Evolutionary conservation across 2,113 vertebrate genomes (phyloP).

Genomic region (Centropus unirufus): DNA sequence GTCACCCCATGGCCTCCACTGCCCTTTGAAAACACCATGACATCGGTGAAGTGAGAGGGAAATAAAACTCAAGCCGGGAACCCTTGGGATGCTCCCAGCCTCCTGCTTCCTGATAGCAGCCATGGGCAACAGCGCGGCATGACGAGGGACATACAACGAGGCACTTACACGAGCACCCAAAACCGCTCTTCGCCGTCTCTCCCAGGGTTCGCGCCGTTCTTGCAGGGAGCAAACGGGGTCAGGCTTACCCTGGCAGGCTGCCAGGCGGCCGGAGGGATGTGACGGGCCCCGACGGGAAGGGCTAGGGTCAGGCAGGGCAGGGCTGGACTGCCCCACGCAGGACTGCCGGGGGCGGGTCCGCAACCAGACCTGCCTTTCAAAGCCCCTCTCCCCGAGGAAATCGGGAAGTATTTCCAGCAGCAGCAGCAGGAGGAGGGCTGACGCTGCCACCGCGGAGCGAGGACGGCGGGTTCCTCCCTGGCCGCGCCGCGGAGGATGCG

Average conservation of each 20-base stretch:
- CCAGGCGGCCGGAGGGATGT: neutral
- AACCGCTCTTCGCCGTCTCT: no score
- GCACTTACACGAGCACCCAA: no score
- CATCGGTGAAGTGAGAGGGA: neutral
- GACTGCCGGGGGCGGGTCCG: slow-evolving; percentile 39
- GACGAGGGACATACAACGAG: neutral
- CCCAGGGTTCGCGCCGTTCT: neutral
- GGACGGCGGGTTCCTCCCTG: neutral
- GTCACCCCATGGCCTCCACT: neutral
- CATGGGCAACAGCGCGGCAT: neutral
- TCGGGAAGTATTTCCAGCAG: slow-evolving; percentile 28
- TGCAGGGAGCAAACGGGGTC: neutral
- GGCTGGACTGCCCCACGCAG: neutral
- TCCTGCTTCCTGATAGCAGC: neutral
- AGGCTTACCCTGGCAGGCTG: no score
- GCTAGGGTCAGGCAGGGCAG: no score
- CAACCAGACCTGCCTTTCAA: slow-evolving; percentile 55
- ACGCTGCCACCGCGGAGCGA: neutral
- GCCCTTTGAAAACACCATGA: neutral
- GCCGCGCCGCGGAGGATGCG: slow-evolving; percentile 29
- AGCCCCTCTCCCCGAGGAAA: slow-evolving; percentile 55
- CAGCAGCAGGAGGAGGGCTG: neutral
- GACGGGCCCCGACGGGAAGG: no score
- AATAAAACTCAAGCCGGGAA: neutral
- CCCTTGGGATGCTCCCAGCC: neutral